Evolutionary conservation across 1,140 invertebrate species (phyloP).

Genomic region (Papilio helenus): DNA sequence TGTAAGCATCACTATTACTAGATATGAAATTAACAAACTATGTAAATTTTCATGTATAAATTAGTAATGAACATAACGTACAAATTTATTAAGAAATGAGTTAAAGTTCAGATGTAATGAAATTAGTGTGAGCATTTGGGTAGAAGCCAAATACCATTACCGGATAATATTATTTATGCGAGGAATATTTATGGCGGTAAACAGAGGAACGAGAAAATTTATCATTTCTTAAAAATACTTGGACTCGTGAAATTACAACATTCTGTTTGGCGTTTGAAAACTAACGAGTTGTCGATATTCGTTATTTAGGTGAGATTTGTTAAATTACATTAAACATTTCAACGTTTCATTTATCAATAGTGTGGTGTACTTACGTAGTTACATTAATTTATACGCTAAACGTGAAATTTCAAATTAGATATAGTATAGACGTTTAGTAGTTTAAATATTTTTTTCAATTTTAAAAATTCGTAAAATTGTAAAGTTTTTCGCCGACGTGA

Average conservation of each 20-base stretch:
- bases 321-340: background rate
- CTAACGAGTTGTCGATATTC: conserved; percentile 12
- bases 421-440: no score
- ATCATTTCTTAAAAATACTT: conserved; percentile 20
- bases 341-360: background rate
- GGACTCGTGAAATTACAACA: conserved; percentile 6
- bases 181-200: conserved; percentile 21
- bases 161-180: conserved; percentile 24
- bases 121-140: conserved; percentile 22
- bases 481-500: no score
- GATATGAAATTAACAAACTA: background rate
- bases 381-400: no score
- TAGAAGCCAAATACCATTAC: conserved; percentile 23
- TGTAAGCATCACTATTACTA: background rate
- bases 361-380: background rate
- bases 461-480: no score
- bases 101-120: conserved; percentile 24
- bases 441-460: background rate
- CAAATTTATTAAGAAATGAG: conserved; percentile 25
- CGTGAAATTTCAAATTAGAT: no score
- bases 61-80: conserved; percentile 17
- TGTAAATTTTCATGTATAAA: conserved; percentile 1
- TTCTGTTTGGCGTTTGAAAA: conserved; percentile 3
- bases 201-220: conserved; percentile 23
- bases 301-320: background rate